A percentile compares a stretch with the other conserved stretches of the same genome.
Evolutionary conservation across 2,797 vertebrate species (phyloP).

Genomic region (Manis pentadactyla): DNA sequence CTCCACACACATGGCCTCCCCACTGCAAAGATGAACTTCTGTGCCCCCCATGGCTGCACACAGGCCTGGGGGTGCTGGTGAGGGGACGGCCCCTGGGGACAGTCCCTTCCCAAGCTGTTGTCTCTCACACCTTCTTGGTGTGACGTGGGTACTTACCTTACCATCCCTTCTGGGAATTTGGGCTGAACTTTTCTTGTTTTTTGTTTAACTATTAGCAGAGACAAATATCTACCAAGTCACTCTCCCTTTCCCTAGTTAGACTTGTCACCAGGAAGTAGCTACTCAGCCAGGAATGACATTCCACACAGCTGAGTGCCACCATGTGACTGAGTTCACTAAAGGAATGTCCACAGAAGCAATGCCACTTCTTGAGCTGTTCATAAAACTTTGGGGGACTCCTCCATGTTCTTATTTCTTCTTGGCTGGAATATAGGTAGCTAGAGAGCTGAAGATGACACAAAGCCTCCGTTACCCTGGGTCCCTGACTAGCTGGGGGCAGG

Average conservation of each 20-base stretch:
- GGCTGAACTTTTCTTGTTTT: background rate
- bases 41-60: background rate
- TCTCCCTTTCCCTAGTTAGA: background rate
- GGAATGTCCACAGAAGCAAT: background rate
- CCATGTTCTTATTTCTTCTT: background rate
- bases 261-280: background rate
- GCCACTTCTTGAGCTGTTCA: background rate
- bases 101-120: background rate
- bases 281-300: background rate
- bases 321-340: background rate
- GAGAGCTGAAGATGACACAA: background rate
- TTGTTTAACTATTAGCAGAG: background rate
- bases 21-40: background rate
- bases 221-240: background rate
- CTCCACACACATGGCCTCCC: background rate
- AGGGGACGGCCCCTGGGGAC: background rate
- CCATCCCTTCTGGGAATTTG: background rate
- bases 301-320: too few species aligned
- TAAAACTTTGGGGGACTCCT: background rate
- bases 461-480: background rate
- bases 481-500: background rate
- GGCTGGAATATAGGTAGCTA: background rate
- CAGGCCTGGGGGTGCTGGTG: background rate
- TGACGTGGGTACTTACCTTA: background rate
- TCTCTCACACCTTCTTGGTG: background rate